phyloP scores from a whole-genome alignment of 1,140 invertebrate genomes.

The Rhysida immarginata region DNA sequence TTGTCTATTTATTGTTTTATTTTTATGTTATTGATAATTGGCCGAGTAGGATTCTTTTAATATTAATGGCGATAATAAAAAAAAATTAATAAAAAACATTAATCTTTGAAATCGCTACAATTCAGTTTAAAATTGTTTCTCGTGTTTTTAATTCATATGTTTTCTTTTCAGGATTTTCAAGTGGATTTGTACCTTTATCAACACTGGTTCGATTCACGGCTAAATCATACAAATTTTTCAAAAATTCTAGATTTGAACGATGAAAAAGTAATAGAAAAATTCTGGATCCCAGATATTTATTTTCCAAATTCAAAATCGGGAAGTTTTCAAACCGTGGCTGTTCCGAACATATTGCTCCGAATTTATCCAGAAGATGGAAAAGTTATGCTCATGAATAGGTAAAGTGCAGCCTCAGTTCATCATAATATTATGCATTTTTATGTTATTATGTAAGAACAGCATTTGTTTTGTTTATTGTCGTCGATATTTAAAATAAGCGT shows the following conservation, averaged over 20 bases:
- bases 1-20: no score
- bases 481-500: no score
- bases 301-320: conserved; percentile 20
- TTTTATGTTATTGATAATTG: no score
- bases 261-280: conserved; percentile 13
- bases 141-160: background rate
- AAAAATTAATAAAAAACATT: no score
- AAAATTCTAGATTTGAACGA: conserved; percentile 4
- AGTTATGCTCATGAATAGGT: background rate
- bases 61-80: no score
- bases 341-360: conserved; percentile 7
- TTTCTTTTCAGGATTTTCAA: conserved; percentile 21
- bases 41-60: no score
- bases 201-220: conserved; percentile 22
- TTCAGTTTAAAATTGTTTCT: no score
- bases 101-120: no score
- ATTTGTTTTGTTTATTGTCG: no score
- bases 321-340: conserved; percentile 5
- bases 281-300: conserved; percentile 25
- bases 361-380: conserved; percentile 6
- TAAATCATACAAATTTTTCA: conserved; percentile 3
- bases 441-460: no score
- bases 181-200: conserved; percentile 24
- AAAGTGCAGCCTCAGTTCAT: background rate
- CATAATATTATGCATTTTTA: no score